Base-by-base conservation (phyloP, 1,140 invertebrate genomes). In the Dendroctonus ponderosae region DNA sequence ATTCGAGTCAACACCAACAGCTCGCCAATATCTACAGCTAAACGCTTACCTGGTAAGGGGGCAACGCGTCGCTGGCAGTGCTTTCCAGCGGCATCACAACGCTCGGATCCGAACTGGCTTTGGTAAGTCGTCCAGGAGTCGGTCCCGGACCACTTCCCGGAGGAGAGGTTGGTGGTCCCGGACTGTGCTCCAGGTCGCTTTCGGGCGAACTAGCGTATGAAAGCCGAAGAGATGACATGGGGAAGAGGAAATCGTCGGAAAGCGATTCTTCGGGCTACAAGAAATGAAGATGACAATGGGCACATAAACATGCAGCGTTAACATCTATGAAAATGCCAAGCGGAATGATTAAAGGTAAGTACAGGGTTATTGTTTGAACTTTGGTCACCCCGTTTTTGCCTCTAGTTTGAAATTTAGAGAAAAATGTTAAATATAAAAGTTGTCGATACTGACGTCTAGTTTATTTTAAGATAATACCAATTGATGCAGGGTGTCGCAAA, bases 231-330 rank as follows among this genome's bases (percentile, higher is more conserved):
- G 92, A 93, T 70, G 93, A 93, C 93, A 97, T 96, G 75, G 96
- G 96, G 85, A 98, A 98, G 76, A 98, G 88, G 87, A 98, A 96
- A 85, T 99, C 95, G 84, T 93, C 91, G 74, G 91, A 91, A 80
- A 92, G 83, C 80, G 90, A 89, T 83, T 92, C 91, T 81, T 91
- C 87, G 75, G 88, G 88, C 88, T 89, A 82, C 79, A 80, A 78
- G 73, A 52, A 64, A 65, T 65, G 59, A 63, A 39, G 50, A 46
- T 62, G 57, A 53, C 44, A 69, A 38, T 46, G 46, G 15, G 6
- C 6, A 51, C 39, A 57, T 41, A 40, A 26, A 59, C 63, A 66
- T 58, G 63, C 63, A 51, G 46, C 38, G 43, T 39, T 26, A 26
- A 26, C 26, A 26, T 26, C 3, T 26, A 26, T 26, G 26, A 26